Conservation (phyloP, 2,113 vertebrate species). For the Astur gentilis region DNA sequence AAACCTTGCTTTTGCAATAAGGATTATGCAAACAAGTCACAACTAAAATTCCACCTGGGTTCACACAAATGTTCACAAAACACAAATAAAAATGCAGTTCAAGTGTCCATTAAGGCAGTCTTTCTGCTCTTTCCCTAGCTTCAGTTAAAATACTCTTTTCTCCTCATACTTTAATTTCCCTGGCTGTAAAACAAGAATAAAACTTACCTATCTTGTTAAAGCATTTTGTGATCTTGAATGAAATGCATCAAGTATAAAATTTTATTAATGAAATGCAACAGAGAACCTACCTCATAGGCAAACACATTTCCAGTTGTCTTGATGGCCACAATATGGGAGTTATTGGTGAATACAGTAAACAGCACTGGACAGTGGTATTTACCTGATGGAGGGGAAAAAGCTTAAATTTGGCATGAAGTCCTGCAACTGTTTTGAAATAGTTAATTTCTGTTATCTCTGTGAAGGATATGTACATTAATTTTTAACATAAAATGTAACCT, state of each 20-base stretch:
- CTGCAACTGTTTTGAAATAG: neutral
- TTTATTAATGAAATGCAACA: neutral
- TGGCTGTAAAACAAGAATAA: neutral
- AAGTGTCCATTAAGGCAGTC: neutral
- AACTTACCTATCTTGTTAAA: neutral
- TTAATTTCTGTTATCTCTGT: neutral
- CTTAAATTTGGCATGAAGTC: neutral
- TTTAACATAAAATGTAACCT: neutral
- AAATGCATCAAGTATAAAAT: neutral
- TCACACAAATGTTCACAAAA: neutral
- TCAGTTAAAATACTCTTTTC: neutral
- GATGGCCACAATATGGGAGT: slow-evolving; percentile 92
- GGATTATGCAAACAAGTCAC: neutral
- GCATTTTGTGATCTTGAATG: neutral
- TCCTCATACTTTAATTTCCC: neutral
- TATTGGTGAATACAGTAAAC: slow-evolving; percentile 94
- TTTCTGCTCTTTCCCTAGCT: neutral
- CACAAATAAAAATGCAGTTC: neutral
- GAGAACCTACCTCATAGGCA: slow-evolving; percentile 82
- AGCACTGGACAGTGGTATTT: slow-evolving; percentile 96
- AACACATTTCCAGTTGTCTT: slow-evolving; percentile 94
- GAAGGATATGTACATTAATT: neutral
- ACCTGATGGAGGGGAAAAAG: slow-evolving; percentile 63
- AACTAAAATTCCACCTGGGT: neutral
- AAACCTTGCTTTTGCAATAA: neutral